Percentiles rank a stretch among this genome's conserved stretches.
These are phyloP conservation scores for Ips typographus DNA, from an alignment of 1,140 invertebrate species.

Conservation along the genomic window DNA sequence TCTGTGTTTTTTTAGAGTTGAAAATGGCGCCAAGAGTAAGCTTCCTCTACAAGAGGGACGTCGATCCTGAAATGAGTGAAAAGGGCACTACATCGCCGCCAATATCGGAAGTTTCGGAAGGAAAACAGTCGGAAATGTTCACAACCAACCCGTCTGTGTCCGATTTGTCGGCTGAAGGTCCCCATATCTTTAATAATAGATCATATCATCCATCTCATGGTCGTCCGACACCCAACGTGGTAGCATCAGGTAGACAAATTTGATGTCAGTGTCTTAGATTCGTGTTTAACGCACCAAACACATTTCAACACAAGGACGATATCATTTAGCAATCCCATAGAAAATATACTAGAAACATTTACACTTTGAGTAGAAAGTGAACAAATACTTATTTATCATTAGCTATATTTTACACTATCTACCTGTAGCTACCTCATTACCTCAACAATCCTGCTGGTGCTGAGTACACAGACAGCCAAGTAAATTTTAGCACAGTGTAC, in stretches of 20 bases:
- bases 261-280: neutral
- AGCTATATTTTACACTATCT: no score
- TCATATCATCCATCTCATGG: slow-evolving; percentile 41
- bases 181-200: slow-evolving; percentile 41
- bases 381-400: no score
- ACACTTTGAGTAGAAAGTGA: no score
- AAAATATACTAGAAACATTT: no score
- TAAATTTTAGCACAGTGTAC: no score
- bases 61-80: neutral
- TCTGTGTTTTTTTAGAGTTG: slow-evolving; percentile 1
- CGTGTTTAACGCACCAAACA: neutral
- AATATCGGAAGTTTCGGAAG: neutral
- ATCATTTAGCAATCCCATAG: no score
- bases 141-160: neutral
- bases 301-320: neutral
- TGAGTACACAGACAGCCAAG: no score
- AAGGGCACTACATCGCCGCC: neutral
- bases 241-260: slow-evolving; percentile 36
- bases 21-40: slow-evolving; percentile 28
- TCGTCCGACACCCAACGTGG: slow-evolving; percentile 36
- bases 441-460: no score
- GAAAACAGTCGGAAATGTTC: neutral
- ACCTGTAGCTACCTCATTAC: no score
- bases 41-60: slow-evolving; percentile 21
- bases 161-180: slow-evolving; percentile 26